Base-by-base conservation (phyloP, 1,140 invertebrate species). In the Drosophila gunungcola region DNA sequence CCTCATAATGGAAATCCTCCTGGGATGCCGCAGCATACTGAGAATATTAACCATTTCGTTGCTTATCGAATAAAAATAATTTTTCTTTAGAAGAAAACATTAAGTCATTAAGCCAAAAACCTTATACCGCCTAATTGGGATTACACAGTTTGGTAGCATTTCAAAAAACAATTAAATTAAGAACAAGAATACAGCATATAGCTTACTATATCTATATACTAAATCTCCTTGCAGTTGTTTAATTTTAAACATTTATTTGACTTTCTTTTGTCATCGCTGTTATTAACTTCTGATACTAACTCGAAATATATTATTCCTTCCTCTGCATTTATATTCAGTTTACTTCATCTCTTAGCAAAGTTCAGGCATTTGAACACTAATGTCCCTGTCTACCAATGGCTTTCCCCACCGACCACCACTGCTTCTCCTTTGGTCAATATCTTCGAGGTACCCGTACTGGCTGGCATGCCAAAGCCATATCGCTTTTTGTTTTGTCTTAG, bases 401-500 rank as follows among this genome's bases (percentile, higher is more conserved):
- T 36, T 36, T 36, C 49, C 13, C 49, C 49, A 21, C 49, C 13
- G 32, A 52, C 36, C 49, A n/a, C 32, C 5, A 32, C 55, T 16
- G 4, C 32, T 36, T 16, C 32, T 52, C 9, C 38, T 9, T 5
- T 4, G 12, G 42, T 42, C 41, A 27, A 3, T 34, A 42, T 63
- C 54, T 60, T 13, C 12, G 25, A 42, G 27, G 60, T 63, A 43
- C 62, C 36, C 21, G 3, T 45, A 43, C 56, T 25, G 43, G 39
- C 55, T 51, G 43, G 43, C 4, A 49, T 38, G 16, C 29, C 21
- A 36, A 11, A 46, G 62, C 62, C 64, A 53, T 45, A 13, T 64
- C 10, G 46, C 38, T 42, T 49, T 49, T 67, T 29, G 54, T 54
- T 56, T 41, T 64, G 42, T 64, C 43, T 65, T 64, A 34, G 64